Percentiles rank a stretch among this genome's conserved stretches.
Evolutionary conservation across 2,797 vertebrate species (phyloP).

Genomic region (Pteronotus mesoamericanus): DNA sequence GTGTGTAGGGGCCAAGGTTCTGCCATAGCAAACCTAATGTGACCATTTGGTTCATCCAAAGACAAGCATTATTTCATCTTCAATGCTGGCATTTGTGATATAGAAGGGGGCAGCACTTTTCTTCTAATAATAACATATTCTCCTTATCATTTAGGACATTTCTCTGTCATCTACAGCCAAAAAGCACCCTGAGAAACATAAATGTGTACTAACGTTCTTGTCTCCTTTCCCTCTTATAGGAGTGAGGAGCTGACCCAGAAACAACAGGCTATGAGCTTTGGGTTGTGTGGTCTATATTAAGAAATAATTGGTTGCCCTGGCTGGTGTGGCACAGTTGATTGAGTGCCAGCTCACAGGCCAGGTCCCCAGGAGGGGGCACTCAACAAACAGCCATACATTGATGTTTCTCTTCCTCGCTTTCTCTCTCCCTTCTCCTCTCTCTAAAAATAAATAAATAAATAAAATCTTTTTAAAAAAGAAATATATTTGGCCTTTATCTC

Average conservation of each 20-base stretch:
- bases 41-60: not conserved
- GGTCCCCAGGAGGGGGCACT: too few species aligned
- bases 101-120: not conserved
- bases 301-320: too few species aligned
- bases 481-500: not conserved
- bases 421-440: too few species aligned
- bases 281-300: not conserved
- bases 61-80: not conserved
- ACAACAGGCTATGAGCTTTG: not conserved
- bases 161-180: not conserved
- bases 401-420: too few species aligned
- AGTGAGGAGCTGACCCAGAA: not conserved
- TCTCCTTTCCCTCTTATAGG: not conserved
- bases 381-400: too few species aligned
- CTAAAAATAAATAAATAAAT: too few species aligned
- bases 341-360: too few species aligned
- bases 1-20: constrained; percentile 1
- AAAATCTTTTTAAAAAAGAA: too few species aligned
- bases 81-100: not conserved
- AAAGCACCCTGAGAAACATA: not conserved
- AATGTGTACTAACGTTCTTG: not conserved
- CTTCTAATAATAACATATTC: not conserved
- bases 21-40: not conserved
- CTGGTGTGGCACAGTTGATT: too few species aligned
- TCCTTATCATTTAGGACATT: constrained; percentile 21